Base-by-base conservation (phyloP, 2,888 invertebrate species). In the Nomada flava region DNA sequence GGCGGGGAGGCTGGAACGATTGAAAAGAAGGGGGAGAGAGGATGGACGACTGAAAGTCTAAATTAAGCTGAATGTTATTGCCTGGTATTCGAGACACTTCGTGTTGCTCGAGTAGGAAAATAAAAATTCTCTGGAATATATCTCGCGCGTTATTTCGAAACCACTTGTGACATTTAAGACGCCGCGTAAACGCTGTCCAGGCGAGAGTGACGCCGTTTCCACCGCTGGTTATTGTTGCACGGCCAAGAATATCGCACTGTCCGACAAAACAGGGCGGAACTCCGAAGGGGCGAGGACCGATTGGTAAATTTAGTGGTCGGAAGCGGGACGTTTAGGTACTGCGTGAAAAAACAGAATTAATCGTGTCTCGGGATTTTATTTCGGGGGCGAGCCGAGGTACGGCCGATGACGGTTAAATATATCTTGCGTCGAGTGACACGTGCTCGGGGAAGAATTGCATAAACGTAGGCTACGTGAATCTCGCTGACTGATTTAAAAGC, bases 231-330 rank as follows among this genome's bases (percentile, higher is more conserved):
- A 68, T 57, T 57, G 68, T 57, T 68, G 26, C 44, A 1, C 0
- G 26, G 57, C 44, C 26, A 44, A 23, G 57, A 68, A 68, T 68
- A 65, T 74, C 82, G 73, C 36, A 67, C 65, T 79, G 81, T 67
- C 75, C 62, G 47, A 44, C 53, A 73, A 74, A 76, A 65, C 44
- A 52, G 64, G 75, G 47, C 62, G 57, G n/a, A 29, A 68, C 68
- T 55, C 47, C 64, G 57, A 50, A 76, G 23, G 23, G 67, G 55
- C 64, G 42, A 29, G n/a, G 69, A 50, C 18, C 36, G 65, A 73
- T 81, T 63, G 78, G 79, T 79, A 86, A 88, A 86, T 88, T 84
- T 81, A 84, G 76, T 63, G 55, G 26, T 7, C 50, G 29, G 76
- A 52, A 42, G 63, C 23, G 23, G 23, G 23, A 23, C 82, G 55